Conservation (phyloP, 1,140 invertebrate genomes). For the Bombus affinis region DNA sequence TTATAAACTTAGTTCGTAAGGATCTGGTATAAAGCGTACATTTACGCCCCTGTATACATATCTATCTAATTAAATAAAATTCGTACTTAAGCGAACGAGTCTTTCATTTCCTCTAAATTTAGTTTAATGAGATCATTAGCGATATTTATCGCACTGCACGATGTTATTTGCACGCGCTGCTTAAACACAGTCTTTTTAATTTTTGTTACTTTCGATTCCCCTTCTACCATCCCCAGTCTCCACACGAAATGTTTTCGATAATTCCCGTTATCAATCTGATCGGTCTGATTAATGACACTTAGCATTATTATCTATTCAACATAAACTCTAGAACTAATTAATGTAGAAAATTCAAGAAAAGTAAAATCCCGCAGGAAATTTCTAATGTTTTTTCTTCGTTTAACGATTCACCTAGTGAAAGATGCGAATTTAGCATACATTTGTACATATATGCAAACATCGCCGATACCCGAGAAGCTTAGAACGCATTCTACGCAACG, state of each 20-base stretch:
- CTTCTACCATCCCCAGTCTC: neutral
- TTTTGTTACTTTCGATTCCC: neutral
- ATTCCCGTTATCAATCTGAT: neutral
- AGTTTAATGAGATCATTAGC: neutral
- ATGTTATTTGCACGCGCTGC: neutral
- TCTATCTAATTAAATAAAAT: slow-evolving; percentile 32
- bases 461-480: neutral
- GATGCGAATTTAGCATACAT: neutral
- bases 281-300: neutral
- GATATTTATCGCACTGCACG: neutral
- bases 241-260: neutral
- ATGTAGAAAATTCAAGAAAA: neutral
- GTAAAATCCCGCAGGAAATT: slow-evolving; percentile 4
- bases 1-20: slow-evolving; percentile 69
- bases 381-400: slow-evolving; percentile 4
- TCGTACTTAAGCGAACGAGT: neutral
- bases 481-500: neutral
- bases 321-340: neutral
- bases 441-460: neutral
- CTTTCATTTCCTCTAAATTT: neutral
- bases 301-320: neutral
- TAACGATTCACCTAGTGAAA: no score
- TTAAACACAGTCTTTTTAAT: neutral
- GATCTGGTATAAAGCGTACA: slow-evolving; percentile 13
- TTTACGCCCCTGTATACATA: slow-evolving; percentile 28